These are phyloP conservation scores for Daktulosphaira vitifoliae DNA, from an alignment of 1,140 invertebrate species.

Conservation along the genomic window DNA sequence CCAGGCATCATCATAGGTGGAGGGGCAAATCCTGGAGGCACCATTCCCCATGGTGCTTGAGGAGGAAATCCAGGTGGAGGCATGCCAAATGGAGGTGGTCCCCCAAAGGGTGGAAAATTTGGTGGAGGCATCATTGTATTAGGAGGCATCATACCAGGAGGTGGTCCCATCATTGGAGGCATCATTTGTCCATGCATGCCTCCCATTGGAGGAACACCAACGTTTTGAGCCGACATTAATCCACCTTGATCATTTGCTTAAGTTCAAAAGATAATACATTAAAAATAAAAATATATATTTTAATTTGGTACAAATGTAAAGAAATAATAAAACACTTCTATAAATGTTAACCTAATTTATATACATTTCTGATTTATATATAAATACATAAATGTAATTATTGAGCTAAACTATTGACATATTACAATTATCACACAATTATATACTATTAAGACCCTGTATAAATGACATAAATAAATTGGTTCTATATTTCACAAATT, in stretches of 20 bases:
- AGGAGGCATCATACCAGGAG: constrained; percentile 39
- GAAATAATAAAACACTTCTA: too few species aligned
- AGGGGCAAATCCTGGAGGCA: constrained; percentile 31
- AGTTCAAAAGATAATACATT: too few species aligned
- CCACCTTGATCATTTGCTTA: constrained; percentile 1
- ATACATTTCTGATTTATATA: too few species aligned
- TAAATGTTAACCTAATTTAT: too few species aligned
- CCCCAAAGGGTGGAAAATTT: constrained; percentile 52
- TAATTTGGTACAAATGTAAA: too few species aligned
- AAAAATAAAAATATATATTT: too few species aligned
- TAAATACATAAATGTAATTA: too few species aligned
- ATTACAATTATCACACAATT: too few species aligned
- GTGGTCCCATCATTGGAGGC: constrained; percentile 33
- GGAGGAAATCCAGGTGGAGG: constrained; percentile 55
- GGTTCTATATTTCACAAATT: too few species aligned
- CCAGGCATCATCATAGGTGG: constrained; percentile 30
- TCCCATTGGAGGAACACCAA: constrained; percentile 7
- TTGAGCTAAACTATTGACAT: too few species aligned
- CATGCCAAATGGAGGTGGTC: constrained; percentile 57
- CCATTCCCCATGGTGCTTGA: constrained; percentile 38
- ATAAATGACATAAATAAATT: too few species aligned
- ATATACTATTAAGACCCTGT: too few species aligned
- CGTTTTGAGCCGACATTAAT: constrained; percentile 1
- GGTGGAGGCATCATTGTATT: constrained; percentile 51
- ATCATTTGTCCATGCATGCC: constrained; percentile 23